Evolutionary conservation across 92 coral and sea anemone genomes (phyloP), one percentile per base, ranked within the genome.

Genomic region (Anthopleura xanthogrammica): DNA sequence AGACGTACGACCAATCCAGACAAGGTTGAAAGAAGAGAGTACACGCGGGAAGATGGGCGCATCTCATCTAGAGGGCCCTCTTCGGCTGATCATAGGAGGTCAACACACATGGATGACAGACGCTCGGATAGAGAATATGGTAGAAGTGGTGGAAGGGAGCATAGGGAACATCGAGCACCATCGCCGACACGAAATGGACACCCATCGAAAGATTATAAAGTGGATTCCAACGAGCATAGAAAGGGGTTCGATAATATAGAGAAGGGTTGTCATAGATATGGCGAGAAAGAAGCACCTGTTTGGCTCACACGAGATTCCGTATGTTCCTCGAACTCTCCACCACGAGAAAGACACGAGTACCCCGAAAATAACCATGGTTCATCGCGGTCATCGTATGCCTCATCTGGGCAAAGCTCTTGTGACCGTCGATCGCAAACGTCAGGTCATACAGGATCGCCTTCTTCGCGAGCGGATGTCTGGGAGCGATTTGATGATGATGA

Each of bases 391-490:
- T 88, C 97, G 36, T 89, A 88, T 85, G 88, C 98, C 0, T 85
- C 97, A 12, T 84, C 89, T 57, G 88, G 90, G 2, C 87, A 85
- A 48, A 85, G 78, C 52, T 85, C 86, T 23, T 86, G 52, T 72
- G 90, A 89, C 2, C 80, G 87, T 23, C 78, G 85, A 17, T 40
- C 90, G 43, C 85, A 84, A 29, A 79, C 84, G 13, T 76, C 68
- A 24, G 75, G 82, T 40, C 93, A 76, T 4, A 77, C 88, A 1
- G 83, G 78, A 29, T 87, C 98, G n/a, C 92, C 92, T 14, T 81
- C 87, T 41, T 77, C 92, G 23, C 87, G 89, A 23, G 98, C 86
- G 39, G 98, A 84, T 5, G 90, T 93, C 43, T 93, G 98, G 98
- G 98, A 93, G 76, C 86, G 97, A 73, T 92, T 92, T 57, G 89